phyloP scores from a whole-genome alignment of 2,888 invertebrate species.

The Apotomis turbidana region DNA sequence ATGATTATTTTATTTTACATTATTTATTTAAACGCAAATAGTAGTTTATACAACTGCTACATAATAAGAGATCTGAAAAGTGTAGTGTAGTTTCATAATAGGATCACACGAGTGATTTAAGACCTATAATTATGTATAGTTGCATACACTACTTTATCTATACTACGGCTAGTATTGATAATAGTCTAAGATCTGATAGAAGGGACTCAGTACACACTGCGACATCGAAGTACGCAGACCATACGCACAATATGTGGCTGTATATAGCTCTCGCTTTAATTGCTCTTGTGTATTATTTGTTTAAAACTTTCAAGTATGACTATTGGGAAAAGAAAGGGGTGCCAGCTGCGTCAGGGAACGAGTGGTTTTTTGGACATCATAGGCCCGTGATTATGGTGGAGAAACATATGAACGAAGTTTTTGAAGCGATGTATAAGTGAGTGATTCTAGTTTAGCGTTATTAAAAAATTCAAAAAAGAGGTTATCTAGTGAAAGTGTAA shows the following conservation, averaged over 20 bases:
- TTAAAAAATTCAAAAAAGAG: no score
- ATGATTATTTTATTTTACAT: no score
- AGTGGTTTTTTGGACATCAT: slow-evolving; percentile 32
- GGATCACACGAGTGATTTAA: no score
- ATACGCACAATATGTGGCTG: slow-evolving; percentile 11
- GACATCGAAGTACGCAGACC: not conserved
- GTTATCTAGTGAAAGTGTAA: no score
- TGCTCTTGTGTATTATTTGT: not conserved
- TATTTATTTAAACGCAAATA: no score
- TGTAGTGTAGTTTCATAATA: no score
- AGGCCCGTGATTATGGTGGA: slow-evolving; percentile 20
- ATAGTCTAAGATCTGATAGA: not conserved
- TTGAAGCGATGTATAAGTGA: slow-evolving; percentile 29
- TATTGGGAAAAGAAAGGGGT: slow-evolving; percentile 31
- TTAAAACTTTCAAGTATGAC: slow-evolving; percentile 16
- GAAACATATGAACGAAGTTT: slow-evolving; percentile 22
- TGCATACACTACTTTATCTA: no score
- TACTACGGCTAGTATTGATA: not conserved
- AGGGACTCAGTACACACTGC: not conserved
- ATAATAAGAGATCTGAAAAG: no score
- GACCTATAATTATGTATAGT: no score
- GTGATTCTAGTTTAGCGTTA: not conserved
- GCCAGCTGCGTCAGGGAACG: slow-evolving; percentile 24
- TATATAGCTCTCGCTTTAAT: slow-evolving; percentile 17
- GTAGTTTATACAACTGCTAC: no score